These are phyloP conservation scores for Metallyticus violacea DNA, from an alignment of 2,888 invertebrate genomes.

Conservation along the genomic window DNA sequence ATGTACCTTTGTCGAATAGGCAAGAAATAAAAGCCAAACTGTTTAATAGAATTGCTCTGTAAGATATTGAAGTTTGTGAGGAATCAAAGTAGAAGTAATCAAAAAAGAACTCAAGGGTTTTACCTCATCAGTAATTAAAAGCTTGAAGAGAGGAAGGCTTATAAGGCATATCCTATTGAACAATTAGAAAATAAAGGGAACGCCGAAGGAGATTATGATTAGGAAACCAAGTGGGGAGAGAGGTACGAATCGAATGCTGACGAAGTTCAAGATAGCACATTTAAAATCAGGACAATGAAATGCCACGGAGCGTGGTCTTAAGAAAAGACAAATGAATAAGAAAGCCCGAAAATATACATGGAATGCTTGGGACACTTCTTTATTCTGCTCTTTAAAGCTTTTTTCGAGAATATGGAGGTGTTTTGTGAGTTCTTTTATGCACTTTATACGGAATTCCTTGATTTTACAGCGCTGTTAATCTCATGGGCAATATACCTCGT, in stretches of 20 bases:
- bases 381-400: too few species aligned
- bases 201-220: not conserved
- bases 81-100: not conserved
- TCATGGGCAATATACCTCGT: too few species aligned
- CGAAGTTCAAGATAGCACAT: not conserved
- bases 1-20: not conserved
- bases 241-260: not conserved
- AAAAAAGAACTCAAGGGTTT: not conserved
- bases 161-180: not conserved
- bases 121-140: not conserved
- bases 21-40: not conserved
- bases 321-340: too few species aligned
- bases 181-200: not conserved
- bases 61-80: not conserved
- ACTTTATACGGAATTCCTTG: too few species aligned
- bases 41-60: not conserved
- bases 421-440: too few species aligned
- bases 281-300: not conserved
- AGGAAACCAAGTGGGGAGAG: not conserved
- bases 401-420: too few species aligned
- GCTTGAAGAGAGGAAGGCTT: not conserved
- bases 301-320: not conserved
- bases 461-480: too few species aligned
- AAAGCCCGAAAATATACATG: too few species aligned
- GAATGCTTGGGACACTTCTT: too few species aligned